Percentiles rank a stretch among this genome's conserved stretches.
These are phyloP conservation scores for Seriola rivoliana DNA, from an alignment of 2,113 vertebrate species.

Conservation along the genomic window DNA sequence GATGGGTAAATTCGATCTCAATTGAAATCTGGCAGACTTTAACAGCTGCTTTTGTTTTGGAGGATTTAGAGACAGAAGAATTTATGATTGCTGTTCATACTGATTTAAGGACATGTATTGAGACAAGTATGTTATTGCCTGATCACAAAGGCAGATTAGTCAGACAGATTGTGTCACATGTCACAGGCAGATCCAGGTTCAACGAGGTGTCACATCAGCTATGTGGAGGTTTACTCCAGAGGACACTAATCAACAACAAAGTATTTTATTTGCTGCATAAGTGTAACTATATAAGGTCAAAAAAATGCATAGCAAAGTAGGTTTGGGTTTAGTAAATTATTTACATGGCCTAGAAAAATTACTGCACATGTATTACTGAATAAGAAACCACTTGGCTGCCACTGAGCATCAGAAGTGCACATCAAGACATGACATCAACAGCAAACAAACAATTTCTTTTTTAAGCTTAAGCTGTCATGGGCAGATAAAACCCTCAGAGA, in stretches of 20 bases:
- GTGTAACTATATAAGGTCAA: background rate
- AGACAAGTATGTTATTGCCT: background rate
- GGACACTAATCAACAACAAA: background rate
- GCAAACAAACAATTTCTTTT: background rate
- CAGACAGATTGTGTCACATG: background rate
- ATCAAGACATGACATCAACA: background rate
- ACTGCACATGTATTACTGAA: too few species aligned
- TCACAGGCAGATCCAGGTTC: background rate
- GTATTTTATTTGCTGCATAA: background rate
- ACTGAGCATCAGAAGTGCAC: background rate
- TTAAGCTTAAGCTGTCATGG: too few species aligned
- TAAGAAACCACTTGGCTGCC: background rate
- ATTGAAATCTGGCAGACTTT: background rate
- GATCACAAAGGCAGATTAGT: background rate
- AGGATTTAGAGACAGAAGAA: background rate
- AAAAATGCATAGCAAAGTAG: too few species aligned
- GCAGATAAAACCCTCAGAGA: too few species aligned
- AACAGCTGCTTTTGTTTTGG: background rate
- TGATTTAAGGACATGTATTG: background rate
- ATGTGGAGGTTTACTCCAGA: background rate
- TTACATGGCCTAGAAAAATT: too few species aligned
- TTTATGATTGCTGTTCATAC: background rate
- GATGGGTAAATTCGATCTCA: constrained; percentile 85
- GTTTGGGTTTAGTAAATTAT: too few species aligned
- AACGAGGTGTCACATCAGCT: background rate